A percentile compares a stretch with the other conserved stretches of the same genome.
These are phyloP conservation scores for Aptenodytes forsteri DNA, from an alignment of 2,113 vertebrate species.

Conservation along the genomic window DNA sequence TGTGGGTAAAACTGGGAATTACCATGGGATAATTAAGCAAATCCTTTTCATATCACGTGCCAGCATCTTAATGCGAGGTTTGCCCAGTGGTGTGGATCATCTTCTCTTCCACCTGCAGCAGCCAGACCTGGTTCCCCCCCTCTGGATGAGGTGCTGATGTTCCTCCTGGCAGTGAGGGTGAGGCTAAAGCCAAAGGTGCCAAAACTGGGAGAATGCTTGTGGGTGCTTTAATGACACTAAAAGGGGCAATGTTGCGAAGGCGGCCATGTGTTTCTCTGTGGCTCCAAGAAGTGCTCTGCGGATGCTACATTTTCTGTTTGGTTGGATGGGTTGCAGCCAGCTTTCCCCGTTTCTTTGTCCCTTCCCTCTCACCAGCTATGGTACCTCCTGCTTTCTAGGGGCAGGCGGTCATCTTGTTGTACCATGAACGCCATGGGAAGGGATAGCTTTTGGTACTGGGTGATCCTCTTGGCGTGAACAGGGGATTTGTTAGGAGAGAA, in stretches of 20 bases:
- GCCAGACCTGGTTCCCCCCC: neutral
- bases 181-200: neutral
- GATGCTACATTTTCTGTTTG: fast-evolving
- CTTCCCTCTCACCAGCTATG: neutral
- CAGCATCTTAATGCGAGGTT: neutral
- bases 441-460: neutral
- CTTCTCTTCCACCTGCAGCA: neutral
- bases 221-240: neutral
- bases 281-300: neutral
- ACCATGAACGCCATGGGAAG: neutral
- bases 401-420: neutral
- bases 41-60: neutral
- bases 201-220: neutral
- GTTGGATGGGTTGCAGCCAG: neutral
- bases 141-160: neutral
- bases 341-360: neutral
- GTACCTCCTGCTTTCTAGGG: neutral
- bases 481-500: neutral
- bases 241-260: neutral
- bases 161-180: neutral
- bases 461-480: neutral
- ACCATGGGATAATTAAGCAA: neutral
- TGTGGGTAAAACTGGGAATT: constrained; percentile 46
- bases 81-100: neutral
- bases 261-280: neutral